A percentile compares a stretch with the other conserved stretches of the same genome.
phyloP scores from a whole-genome alignment of 2,888 invertebrate species.

The Erebia palarica region DNA sequence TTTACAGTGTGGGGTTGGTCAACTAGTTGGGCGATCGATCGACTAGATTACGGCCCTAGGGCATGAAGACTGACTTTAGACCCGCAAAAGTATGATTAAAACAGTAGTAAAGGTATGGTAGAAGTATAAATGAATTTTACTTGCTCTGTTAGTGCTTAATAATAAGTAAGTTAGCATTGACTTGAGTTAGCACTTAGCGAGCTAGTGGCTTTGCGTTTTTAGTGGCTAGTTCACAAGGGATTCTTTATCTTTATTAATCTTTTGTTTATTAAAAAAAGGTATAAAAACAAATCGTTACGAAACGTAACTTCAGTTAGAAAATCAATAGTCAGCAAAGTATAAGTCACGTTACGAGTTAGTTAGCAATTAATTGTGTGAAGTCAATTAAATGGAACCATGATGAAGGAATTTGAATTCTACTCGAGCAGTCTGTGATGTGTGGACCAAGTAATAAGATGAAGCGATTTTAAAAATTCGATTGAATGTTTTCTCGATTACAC shows the following conservation, averaged over 20 bases:
- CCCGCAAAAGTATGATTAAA: too few relatives aligned
- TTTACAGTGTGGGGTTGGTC: too few relatives aligned
- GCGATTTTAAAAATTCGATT: neutral
- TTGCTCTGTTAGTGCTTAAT: too few relatives aligned
- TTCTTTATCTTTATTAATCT: neutral
- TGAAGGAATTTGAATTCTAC: neutral
- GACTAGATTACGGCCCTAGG: too few relatives aligned
- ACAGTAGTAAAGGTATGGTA: too few relatives aligned
- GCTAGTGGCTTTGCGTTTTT: too few relatives aligned
- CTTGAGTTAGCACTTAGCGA: too few relatives aligned
- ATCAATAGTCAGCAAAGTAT: conserved; percentile 6
- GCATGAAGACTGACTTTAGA: too few relatives aligned
- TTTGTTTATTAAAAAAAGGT: neutral
- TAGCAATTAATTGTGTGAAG: conserved; percentile 7
- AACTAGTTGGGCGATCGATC: too few relatives aligned
- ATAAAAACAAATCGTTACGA: neutral
- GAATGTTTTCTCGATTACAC: neutral
- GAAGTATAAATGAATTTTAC: too few relatives aligned
- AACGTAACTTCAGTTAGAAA: neutral
- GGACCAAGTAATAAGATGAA: neutral
- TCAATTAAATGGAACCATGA: neutral
- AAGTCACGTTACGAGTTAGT: neutral
- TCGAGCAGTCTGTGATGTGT: neutral
- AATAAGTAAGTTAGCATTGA: too few relatives aligned
- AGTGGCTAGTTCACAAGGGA: too few relatives aligned